Base-by-base conservation (phyloP, 2,888 invertebrate species). In the Pandemis heparana region DNA sequence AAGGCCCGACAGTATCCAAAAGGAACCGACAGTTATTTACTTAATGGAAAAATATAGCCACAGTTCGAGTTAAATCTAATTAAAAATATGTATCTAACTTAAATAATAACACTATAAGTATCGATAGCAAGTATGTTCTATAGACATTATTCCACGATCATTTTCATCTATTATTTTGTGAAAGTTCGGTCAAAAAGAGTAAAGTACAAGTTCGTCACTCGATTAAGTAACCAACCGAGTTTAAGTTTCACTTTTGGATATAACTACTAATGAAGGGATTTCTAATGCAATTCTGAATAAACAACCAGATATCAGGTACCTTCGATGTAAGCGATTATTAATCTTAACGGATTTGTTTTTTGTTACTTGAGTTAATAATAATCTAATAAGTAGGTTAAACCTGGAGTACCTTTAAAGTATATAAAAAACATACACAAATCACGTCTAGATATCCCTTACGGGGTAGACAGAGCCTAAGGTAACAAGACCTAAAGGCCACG, bases 241-340 rank as follows among this genome's bases (percentile, higher is more conserved):
- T 46, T 23, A 63, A 72, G 72, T 72, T 68, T 72, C 72, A 72
- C 72, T 72, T 72, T 72, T 68, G 67, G 67, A 53, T 66, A 71
- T 60, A 61, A 43, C 61, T 62, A 43, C 53, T 43, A 67, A 72
- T 62, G 67, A 67, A 72, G 62, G 72, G 62, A 67, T 56, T 68
- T 63, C 62, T 51, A 68, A 67, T 43, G 53, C 51, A 56, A 66
- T 41, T 60, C 61, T 60, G 39, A 51, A 51, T 61, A 71, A 56
- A 56, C 56, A 56, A 56, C 56, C 23, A 56, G 56, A 23, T 23
- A 12, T 23, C 23, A 23, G 56, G 56, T 23, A 56, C 56, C 53
- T 23, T 5, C 12, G 56, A 56, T 56, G 18, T 56, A 23, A 56
- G 56, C 10, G 23, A 23, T 56, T 23, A 56, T 56, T 56, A 56